phyloP scores from a whole-genome alignment of 1,140 invertebrate genomes.

The Saccostrea echinata region DNA sequence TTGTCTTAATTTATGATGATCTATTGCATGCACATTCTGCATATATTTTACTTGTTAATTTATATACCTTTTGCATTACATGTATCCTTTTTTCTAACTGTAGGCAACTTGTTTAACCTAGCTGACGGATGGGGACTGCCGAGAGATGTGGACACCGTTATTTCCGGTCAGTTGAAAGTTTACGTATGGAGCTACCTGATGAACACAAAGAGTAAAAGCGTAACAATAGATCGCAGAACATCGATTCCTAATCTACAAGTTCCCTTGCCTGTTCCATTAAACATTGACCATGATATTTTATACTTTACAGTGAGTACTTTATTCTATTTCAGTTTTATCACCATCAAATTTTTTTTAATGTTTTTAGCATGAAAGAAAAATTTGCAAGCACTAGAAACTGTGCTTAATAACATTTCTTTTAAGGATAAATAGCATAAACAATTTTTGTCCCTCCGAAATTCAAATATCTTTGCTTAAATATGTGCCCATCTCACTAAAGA shows the following conservation, averaged over 20 bases:
- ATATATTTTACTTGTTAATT: neutral
- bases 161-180: neutral
- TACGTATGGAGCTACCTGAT: neutral
- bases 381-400: too few species aligned
- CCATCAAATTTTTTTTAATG: too few species aligned
- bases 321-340: too few species aligned
- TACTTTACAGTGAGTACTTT: neutral
- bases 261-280: neutral
- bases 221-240: neutral
- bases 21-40: neutral
- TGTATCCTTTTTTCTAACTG: neutral
- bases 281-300: neutral
- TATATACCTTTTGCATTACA: neutral
- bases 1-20: neutral
- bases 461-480: too few species aligned
- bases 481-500: too few species aligned
- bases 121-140: neutral
- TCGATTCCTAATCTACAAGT: neutral
- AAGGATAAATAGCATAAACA: too few species aligned
- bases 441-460: too few species aligned
- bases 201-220: neutral
- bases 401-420: too few species aligned
- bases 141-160: neutral
- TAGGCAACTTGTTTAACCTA: neutral
- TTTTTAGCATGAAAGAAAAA: too few species aligned